Conservation (phyloP, 2,888 invertebrate species). For the Boloria selene region DNA sequence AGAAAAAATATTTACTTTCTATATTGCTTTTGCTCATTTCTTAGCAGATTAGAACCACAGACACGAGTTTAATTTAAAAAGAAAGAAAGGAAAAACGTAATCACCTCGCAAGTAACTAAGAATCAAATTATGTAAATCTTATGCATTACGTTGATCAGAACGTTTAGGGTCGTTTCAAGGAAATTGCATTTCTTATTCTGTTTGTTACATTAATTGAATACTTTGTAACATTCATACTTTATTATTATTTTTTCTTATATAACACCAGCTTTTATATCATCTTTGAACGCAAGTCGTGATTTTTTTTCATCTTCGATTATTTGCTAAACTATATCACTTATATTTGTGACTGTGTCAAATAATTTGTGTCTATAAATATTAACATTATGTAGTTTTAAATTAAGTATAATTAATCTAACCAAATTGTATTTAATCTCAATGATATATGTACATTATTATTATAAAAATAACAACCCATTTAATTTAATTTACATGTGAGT, state of each 20-base stretch:
- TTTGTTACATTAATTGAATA: conserved; percentile 7
- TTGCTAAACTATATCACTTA: too few relatives aligned
- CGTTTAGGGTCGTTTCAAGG: conserved; percentile 7
- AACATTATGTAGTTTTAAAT: too few relatives aligned
- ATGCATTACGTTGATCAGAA: conserved; percentile 20
- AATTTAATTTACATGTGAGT: conserved; percentile 19
- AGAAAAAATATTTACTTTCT: background rate
- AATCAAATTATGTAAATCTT: conserved; percentile 23
- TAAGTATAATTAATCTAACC: too few relatives aligned
- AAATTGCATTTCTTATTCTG: conserved; percentile 13
- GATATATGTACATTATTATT: too few relatives aligned
- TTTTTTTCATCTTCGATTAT: too few relatives aligned
- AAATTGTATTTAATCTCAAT: too few relatives aligned
- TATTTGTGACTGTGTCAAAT: too few relatives aligned
- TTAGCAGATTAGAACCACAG: conserved; percentile 4
- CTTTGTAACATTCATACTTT: conserved; percentile 1
- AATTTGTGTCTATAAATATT: too few relatives aligned
- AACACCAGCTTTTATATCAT: background rate
- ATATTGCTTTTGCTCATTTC: background rate
- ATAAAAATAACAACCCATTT: background rate
- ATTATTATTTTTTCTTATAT: conserved; percentile 11
- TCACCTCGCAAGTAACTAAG: conserved; percentile 4
- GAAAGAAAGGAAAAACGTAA: conserved; percentile 13
- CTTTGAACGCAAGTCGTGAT: too few relatives aligned
- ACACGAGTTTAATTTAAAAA: background rate